These are phyloP conservation scores for Heliconius aoede DNA, from an alignment of 2,888 invertebrate genomes.

Conservation along the genomic window DNA sequence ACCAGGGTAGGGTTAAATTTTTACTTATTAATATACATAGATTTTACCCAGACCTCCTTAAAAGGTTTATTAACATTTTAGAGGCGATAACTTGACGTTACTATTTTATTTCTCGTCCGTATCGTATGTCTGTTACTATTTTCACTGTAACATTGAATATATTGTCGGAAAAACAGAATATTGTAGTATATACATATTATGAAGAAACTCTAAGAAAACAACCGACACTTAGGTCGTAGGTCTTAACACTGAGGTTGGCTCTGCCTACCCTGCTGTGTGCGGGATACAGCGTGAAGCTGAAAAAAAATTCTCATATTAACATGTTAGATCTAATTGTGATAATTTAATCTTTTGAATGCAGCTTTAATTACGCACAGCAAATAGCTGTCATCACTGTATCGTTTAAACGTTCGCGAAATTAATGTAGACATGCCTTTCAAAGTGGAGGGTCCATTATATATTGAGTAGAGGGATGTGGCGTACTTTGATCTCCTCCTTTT, in stretches of 20 bases:
- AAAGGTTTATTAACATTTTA: neutral
- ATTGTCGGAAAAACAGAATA: neutral
- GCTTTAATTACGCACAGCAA: slow-evolving; percentile 6
- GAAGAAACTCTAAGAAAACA: no score
- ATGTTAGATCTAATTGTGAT: neutral
- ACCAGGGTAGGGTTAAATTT: no score
- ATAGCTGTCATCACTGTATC: slow-evolving; percentile 17
- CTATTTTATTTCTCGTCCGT: neutral
- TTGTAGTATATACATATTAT: neutral
- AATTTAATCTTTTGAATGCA: slow-evolving; percentile 14
- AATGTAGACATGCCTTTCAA: slow-evolving; percentile 76
- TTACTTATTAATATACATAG: neutral
- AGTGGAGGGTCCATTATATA: slow-evolving; percentile 74
- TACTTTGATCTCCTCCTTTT: slow-evolving; percentile 62
- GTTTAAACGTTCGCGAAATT: slow-evolving; percentile 63
- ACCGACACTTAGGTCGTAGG: no score
- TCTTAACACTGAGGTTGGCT: no score
- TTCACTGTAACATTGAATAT: neutral
- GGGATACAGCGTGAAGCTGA: no score
- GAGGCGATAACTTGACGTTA: neutral
- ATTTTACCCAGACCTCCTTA: neutral
- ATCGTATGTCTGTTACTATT: neutral
- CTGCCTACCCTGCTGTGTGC: no score
- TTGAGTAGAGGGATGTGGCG: slow-evolving; percentile 75
- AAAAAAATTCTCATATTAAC: neutral